These are phyloP conservation scores for Drosophila obscura DNA, from an alignment of 1,140 invertebrate genomes.

Conservation along the genomic window DNA sequence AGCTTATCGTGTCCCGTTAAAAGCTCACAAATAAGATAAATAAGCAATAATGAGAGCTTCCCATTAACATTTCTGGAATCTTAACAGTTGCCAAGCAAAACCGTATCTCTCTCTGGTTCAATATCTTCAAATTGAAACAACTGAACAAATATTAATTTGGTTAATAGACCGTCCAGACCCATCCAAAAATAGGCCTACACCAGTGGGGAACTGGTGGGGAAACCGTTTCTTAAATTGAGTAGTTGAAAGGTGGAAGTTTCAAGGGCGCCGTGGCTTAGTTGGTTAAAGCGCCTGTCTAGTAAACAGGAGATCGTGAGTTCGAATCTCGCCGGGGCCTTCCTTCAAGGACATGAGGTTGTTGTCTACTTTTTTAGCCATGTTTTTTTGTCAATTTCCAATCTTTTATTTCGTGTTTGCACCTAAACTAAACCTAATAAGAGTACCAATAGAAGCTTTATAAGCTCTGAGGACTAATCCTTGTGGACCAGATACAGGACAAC, in stretches of 20 bases:
- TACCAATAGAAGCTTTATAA: conserved; percentile 9
- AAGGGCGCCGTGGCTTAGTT: conserved; percentile 86
- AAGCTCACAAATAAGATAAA: background rate
- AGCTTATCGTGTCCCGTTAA: conserved; percentile 4
- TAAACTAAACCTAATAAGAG: conserved; percentile 31
- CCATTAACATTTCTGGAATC: background rate
- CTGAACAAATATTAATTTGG: conserved; percentile 52
- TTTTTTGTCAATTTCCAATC: conserved; percentile 5
- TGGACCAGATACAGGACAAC: conserved; percentile 77
- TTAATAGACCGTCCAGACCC: conserved; percentile 18
- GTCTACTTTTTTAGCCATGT: background rate
- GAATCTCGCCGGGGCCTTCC: conserved; percentile 86
- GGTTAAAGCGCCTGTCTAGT: conserved; percentile 88
- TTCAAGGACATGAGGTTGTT: background rate
- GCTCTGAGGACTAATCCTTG: conserved; percentile 55
- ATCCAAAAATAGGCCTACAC: background rate
- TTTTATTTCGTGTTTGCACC: conserved; percentile 5
- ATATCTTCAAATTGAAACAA: conserved; percentile 33
- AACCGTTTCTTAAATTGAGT: conserved; percentile 22
- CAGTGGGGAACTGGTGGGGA: no score
- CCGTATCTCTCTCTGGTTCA: background rate
- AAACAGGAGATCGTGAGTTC: conserved; percentile 87
- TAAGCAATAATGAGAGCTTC: conserved; percentile 4
- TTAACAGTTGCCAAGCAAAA: background rate
- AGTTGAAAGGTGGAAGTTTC: background rate